Conservation (phyloP, 2,113 vertebrate species). For the Podiceps cristatus region DNA sequence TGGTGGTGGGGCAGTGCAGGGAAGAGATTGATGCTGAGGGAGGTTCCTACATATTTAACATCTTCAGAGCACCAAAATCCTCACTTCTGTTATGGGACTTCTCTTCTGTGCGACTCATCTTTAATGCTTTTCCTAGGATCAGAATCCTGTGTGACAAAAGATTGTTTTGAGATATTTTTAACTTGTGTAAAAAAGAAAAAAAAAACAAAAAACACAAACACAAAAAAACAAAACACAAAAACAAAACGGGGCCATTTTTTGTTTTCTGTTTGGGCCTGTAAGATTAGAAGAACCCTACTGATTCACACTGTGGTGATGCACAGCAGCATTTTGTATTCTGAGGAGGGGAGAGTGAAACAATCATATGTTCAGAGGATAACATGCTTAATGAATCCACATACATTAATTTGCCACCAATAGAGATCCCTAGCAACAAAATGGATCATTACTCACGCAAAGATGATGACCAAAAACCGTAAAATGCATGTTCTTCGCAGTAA, state of each 20-base stretch:
- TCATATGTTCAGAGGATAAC: not conserved
- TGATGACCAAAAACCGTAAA: not conserved
- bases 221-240: not conserved
- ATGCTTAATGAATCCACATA: not conserved
- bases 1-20: not conserved
- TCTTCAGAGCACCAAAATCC: not conserved
- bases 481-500: not conserved
- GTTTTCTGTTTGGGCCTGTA: not conserved
- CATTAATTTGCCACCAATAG: not conserved
- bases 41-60: not conserved
- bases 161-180: conserved; percentile 5
- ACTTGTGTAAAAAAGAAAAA: not conserved
- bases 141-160: not conserved
- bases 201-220: not conserved
- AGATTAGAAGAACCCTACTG: not conserved
- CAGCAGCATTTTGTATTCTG: not conserved
- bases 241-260: not conserved
- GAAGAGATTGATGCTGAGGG: not conserved
- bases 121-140: not conserved
- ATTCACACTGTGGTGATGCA: not conserved
- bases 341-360: not conserved
- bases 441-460: not conserved
- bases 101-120: not conserved
- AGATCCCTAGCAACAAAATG: not conserved
- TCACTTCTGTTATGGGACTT: not conserved